phyloP scores from a whole-genome alignment of 2,113 vertebrate genomes.

The Rhegmatorhina hoffmannsi region DNA sequence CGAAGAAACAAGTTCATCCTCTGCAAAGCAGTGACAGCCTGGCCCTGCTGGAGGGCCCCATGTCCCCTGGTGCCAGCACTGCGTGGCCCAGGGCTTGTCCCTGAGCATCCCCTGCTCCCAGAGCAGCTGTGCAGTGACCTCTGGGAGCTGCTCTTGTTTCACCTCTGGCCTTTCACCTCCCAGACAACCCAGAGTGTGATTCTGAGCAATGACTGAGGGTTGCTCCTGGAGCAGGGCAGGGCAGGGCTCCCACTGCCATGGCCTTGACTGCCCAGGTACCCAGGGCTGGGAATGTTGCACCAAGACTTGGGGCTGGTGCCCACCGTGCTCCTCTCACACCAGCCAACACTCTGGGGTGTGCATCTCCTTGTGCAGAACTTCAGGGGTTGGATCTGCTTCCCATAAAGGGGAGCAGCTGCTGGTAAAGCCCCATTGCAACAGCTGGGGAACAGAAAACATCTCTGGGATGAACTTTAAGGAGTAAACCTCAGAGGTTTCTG shows the following conservation, averaged over 20 bases:
- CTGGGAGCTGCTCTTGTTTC: background rate
- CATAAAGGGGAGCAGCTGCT: rapidly evolving
- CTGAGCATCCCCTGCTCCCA: background rate
- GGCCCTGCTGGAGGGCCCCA: background rate
- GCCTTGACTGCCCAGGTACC: background rate
- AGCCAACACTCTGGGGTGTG: rapidly evolving
- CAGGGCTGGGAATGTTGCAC: background rate
- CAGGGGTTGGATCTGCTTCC: background rate
- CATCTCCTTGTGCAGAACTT: background rate
- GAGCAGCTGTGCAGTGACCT: rapidly evolving
- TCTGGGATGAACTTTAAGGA: background rate
- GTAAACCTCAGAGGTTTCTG: background rate
- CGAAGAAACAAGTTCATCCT: background rate
- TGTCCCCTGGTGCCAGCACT: background rate
- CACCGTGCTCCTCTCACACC: background rate
- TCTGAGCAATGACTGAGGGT: background rate
- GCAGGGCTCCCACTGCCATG: background rate
- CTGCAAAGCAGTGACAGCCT: background rate
- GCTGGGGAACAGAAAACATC: background rate
- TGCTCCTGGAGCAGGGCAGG: background rate
- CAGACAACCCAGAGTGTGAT: background rate
- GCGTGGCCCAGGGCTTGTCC: background rate
- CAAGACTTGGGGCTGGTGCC: rapidly evolving
- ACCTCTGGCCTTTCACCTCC: background rate
- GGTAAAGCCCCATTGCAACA: background rate